Evolutionary conservation across 2,888 invertebrate species (phyloP).

Genomic region (Polyommatus iphigenia): DNA sequence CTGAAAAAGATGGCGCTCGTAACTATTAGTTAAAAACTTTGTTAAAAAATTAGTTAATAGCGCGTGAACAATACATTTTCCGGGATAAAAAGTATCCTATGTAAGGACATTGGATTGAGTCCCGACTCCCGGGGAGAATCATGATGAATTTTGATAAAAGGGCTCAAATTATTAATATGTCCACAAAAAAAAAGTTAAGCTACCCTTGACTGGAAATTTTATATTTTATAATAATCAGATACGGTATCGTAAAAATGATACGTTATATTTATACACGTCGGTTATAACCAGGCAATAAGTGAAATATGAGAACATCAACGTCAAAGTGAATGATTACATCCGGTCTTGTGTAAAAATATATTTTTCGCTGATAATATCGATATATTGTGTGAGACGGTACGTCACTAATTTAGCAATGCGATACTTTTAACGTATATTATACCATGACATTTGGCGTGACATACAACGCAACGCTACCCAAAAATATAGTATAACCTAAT

Average conservation of each 20-base stretch:
- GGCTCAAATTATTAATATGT: too few species aligned
- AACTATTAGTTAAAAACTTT: too few species aligned
- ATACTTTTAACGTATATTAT: not conserved
- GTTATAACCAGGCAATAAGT: constrained; percentile 17
- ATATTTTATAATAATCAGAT: not conserved
- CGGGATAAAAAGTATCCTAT: too few species aligned
- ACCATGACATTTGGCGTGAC: not conserved
- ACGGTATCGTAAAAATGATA: constrained; percentile 1
- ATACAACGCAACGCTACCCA: not conserved
- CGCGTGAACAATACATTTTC: too few species aligned
- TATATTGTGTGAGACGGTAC: not conserved
- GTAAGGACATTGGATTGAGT: too few species aligned
- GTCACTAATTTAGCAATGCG: constrained; percentile 11
- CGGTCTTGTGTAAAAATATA: constrained; percentile 13
- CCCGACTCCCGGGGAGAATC: too few species aligned
- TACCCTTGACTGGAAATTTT: not conserved
- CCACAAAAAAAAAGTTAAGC: not conserved
- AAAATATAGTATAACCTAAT: too few species aligned
- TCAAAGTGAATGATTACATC: constrained; percentile 27
- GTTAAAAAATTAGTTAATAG: too few species aligned
- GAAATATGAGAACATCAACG: constrained; percentile 30
- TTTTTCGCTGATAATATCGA: not conserved
- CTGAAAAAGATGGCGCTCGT: too few species aligned
- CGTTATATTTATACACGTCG: not conserved
- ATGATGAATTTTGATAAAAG: too few species aligned